Percentiles rank a stretch among this genome's conserved stretches.
These are phyloP conservation scores for Cardiocondyla obscurior DNA, from an alignment of 1,140 invertebrate genomes.

Conservation along the genomic window DNA sequence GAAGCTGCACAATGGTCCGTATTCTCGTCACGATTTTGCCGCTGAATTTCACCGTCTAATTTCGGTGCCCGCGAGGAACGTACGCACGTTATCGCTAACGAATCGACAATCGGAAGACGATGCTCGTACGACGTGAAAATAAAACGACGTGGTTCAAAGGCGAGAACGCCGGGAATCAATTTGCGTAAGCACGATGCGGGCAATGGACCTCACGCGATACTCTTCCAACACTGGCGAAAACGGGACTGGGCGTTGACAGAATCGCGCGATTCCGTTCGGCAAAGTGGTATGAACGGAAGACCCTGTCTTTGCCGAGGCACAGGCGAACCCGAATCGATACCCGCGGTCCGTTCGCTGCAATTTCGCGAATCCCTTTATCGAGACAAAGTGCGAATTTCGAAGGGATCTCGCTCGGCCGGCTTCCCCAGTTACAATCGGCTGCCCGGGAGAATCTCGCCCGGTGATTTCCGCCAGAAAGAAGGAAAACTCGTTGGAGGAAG, in stretches of 20 bases:
- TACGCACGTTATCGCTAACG: not conserved
- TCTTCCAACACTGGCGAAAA: not conserved
- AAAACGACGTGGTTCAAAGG: not conserved
- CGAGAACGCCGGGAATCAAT: not conserved
- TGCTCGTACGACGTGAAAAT: not conserved
- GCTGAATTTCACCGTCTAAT: not conserved
- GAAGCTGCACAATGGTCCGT: not conserved
- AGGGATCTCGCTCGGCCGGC: conserved; percentile 14
- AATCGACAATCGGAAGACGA: not conserved
- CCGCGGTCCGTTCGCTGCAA: conserved; percentile 15
- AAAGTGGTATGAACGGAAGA: conserved; percentile 22
- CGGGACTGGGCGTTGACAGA: conserved; percentile 5
- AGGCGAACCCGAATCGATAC: conserved; percentile 25
- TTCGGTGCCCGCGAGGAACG: not conserved
- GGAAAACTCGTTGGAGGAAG: conserved; percentile 17
- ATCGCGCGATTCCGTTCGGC: not conserved
- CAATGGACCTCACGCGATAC: not conserved
- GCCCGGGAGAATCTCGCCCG: not conserved
- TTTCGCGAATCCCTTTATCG: conserved; percentile 47
- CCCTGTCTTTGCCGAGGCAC: not conserved
- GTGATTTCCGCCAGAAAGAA: conserved; percentile 27
- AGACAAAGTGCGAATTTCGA: conserved; percentile 44
- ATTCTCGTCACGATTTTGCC: not conserved
- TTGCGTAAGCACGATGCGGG: not conserved
- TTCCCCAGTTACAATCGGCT: conserved; percentile 22